phyloP scores from a whole-genome alignment of 2,888 invertebrate species.

The Lumbricus terrestris region DNA sequence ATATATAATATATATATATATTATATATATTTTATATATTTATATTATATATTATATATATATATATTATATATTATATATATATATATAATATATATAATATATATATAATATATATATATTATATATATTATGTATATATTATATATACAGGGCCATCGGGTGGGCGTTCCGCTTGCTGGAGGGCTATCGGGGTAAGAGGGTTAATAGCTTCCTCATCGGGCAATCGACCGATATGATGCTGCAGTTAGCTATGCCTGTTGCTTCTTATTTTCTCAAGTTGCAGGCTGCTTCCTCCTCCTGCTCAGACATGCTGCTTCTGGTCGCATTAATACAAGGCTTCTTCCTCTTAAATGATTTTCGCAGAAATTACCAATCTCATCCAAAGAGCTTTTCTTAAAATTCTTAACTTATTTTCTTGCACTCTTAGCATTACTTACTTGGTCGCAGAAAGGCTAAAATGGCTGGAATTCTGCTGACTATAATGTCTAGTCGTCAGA shows the following conservation, averaged over 20 bases:
- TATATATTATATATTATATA: no score
- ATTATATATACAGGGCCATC: no score
- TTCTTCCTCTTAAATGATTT: neutral
- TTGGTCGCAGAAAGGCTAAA: neutral
- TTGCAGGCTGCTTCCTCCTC: neutral
- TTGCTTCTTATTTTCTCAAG: neutral
- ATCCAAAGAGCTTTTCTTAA: neutral
- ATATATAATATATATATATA: no score
- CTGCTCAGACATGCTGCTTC: neutral
- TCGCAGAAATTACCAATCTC: neutral
- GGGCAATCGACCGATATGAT: neutral
- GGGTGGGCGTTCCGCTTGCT: no score
- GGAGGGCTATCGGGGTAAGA: no score
- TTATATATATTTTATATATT: no score
- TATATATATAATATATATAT: no score
- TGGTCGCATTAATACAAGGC: neutral
- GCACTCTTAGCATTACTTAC: neutral
- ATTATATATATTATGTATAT: no score
- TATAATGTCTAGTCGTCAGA: neutral
- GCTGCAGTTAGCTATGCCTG: neutral
- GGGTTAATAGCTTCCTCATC: conserved; percentile 3
- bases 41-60: no score
- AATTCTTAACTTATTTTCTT: neutral
- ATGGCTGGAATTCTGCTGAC: neutral
- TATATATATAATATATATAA: no score